These are phyloP conservation scores for Oxystoma pomonae DNA, from an alignment of 2,888 invertebrate species.

Conservation along the genomic window DNA sequence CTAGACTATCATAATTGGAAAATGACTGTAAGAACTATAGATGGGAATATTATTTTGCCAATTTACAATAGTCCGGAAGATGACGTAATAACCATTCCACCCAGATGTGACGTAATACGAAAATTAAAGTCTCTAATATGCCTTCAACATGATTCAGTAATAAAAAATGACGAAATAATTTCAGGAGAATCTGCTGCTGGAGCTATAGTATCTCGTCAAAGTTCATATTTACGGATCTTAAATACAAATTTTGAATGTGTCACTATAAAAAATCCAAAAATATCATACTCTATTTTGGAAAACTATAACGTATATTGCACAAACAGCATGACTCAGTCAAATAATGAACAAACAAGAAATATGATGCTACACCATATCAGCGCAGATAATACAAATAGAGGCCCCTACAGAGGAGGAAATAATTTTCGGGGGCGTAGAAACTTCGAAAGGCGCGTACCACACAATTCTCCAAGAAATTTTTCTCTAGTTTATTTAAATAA, in stretches of 20 bases:
- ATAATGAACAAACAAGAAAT: too few species aligned
- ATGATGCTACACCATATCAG: too few species aligned
- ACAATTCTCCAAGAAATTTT: background rate
- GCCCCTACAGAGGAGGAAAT: background rate
- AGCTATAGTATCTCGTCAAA: conserved; percentile 9
- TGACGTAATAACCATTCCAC: conserved; percentile 4
- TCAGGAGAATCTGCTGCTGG: conserved; percentile 9
- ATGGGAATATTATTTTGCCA: background rate
- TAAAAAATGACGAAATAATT: background rate
- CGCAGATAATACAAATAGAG: background rate
- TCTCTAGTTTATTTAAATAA: background rate
- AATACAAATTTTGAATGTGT: conserved; percentile 13
- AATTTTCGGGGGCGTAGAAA: background rate
- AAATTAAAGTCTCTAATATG: background rate
- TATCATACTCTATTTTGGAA: too few species aligned
- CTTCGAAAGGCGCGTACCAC: background rate
- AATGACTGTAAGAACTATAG: conserved; percentile 2
- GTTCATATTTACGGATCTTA: conserved; percentile 13
- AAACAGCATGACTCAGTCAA: too few species aligned
- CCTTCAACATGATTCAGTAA: background rate
- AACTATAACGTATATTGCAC: too few species aligned
- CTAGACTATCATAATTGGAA: conserved; percentile 8
- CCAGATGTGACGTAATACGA: conserved; percentile 10
- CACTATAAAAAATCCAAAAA: conserved; percentile 1
- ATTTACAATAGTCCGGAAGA: conserved; percentile 10